Percentiles rank a stretch among this genome's conserved stretches.
Conservation (phyloP, 1,140 invertebrate species). For the Homarus americanus region DNA sequence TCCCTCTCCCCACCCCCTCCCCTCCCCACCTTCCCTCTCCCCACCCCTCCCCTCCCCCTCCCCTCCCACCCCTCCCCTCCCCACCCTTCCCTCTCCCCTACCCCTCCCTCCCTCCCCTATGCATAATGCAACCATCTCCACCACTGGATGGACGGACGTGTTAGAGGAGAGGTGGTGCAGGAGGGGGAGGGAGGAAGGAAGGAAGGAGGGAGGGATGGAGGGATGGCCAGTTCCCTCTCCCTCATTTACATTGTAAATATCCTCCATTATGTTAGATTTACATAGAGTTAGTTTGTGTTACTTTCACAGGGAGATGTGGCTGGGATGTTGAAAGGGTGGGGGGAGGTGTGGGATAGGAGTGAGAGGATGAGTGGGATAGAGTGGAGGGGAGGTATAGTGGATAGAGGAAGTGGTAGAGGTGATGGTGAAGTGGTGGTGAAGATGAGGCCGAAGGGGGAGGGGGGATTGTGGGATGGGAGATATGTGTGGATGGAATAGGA, state of each 20-base stretch:
- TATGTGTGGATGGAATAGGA: too few species aligned
- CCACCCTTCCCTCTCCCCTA: not conserved
- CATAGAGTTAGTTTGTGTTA: not conserved
- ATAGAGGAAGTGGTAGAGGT: not conserved
- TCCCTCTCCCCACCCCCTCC: too few species aligned
- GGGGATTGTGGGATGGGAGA: too few species aligned
- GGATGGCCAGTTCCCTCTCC: not conserved
- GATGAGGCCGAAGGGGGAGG: too few species aligned
- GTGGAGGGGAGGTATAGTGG: not conserved
- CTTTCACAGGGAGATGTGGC: not conserved
- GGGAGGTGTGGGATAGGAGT: too few species aligned
- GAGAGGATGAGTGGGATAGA: too few species aligned
- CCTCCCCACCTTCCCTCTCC: not conserved
- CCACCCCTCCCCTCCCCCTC: not conserved
- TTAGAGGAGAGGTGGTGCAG: not conserved
- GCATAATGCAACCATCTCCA: not conserved
- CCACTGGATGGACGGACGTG: not conserved
- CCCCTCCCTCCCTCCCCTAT: not conserved
- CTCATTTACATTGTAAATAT: conserved; percentile 9
- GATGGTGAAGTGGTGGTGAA: too few species aligned
- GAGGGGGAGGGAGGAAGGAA: not conserved
- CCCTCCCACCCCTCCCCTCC: not conserved
- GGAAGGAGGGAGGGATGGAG: too few species aligned
- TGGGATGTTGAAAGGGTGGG: not conserved
- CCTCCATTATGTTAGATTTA: not conserved